Evolutionary conservation across 2,888 invertebrate species (phyloP), one percentile per base, ranked within the genome.

Genomic region (Troides oblongomaculatus): DNA sequence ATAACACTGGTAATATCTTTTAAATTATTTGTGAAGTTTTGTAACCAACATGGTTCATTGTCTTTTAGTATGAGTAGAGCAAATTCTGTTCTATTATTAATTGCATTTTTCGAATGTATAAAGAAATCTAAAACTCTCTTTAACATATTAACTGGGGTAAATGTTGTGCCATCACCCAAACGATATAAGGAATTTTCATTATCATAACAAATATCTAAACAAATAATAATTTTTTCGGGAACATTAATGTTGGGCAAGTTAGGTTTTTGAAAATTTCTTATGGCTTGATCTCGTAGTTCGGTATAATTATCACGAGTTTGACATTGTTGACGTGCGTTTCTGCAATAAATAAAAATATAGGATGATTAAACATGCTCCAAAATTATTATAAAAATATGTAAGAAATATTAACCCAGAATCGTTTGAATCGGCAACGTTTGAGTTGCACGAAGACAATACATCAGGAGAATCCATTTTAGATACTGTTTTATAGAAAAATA

Each of bases 51-150:
- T 3, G 92, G 87, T 71, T 91, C 89, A 56, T 89, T 84, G 62
- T 93, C 92, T 77, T 94, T 93, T 63, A 96, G 77, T 8, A 93
- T 81, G 63, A 95, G 80, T 53, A 96, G 78, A 36, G 95, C 95
- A 90, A 93, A 96, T 82, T 95, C 94, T 64, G 95, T 95, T 72
- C 83, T 88, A 58, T 86, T 88, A 77, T 94, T 94, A 39, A 95
- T 94, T 0, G 90, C 87, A 74, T 91, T 85, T 84, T 96, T 96
- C 23, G 94, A 92, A 76, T 94, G 86, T 12, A 96, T 76, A 78
- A 95, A 96, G 75, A 94, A 93, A 73, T 94, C 94, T 2, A 95
- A 78, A 1, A 94, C 93, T 66, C 94, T 88, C 82, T 94, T 95
- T 69, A 95, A 85, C 94, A 95, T 95, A 72, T 92, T 92, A 12